Evolutionary conservation across 2,797 vertebrate species (phyloP), one percentile per base, ranked within the genome.

Genomic region (Artibeus jamaicensis): DNA sequence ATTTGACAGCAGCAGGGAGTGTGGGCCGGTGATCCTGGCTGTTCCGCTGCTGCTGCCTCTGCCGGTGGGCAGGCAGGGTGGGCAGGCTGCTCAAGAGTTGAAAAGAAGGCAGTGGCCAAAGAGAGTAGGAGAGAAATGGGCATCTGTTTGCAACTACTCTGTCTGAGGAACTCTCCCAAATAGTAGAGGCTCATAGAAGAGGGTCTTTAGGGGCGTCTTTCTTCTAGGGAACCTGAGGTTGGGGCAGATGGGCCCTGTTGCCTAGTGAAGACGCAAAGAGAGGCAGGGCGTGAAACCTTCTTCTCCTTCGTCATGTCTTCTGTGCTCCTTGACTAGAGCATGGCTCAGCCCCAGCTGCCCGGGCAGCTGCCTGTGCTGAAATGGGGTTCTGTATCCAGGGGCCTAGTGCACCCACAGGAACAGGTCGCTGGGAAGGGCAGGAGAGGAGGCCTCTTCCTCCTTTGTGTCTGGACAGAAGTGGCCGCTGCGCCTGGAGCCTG

Each of bases 391-490:
- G 0, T 46, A 39, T 94, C 77, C 26, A 0, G 88, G 96, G 79
- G 96, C 95, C 96, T 78, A 57, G 74, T 68, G 84, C 87, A 44
- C 95, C 97, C 94, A 96, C 93, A 81, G 6, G 57, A 94, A 88
- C 95, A 94, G 92, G 96, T 93, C 89, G 48, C 74, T 12, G 18
- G 79, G 92, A 97, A 81, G 94, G 86, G 59, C 76, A 92, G 37
- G 91, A 94, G 88, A 94, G 96, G 79, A 96, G 96, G 96, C 97
- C 96, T 96, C 95, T 95, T 96, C 86, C 91, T 95, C 95, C 96
- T 97, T 98, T 98, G 97, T 98, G 97, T 98, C 95, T 76, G 90
- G 93, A 95, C 95, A 96, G 97, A 97, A 97, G 97, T 97, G 95
- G 96, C 93, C 16, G 94, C 97, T 18, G 96, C 84, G 91, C 96